Evolutionary conservation across 1,140 invertebrate genomes (phyloP), one percentile per base, ranked within the genome.

Genomic region (Whitmania pigra): DNA sequence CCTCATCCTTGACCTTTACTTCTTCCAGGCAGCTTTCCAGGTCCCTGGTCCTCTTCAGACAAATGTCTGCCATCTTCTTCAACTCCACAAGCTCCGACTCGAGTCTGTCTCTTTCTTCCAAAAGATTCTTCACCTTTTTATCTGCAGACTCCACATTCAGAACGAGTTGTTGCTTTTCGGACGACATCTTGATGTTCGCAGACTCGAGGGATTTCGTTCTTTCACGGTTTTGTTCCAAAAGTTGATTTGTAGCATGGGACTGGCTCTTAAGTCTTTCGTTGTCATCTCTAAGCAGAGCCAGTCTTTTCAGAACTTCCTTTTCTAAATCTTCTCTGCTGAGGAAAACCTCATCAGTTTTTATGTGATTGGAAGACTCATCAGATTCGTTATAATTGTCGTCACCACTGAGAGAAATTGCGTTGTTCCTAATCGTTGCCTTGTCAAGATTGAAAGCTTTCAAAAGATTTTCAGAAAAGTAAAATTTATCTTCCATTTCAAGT

Each of bases 41-140:
- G 6, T 25, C 29, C 18, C 18, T 63, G 22, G 57, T 25, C 43
- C 22, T 63, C 29, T 63, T 31, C 22, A 63, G 22, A 13, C 22
- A 25, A 25, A 25, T 63, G 22, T 22, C 22, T 63, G 22, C 57
- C 57, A 63, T 63, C 22, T 25, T 63, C 18, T 63, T 63, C 11
- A 63, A 25, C 11, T 63, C 57, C 29, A 25, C 57, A 18, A 22
- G 22, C 6, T 22, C 29, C 9, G 57, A 63, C 11, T 63, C 29
- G 22, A 63, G 57, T 20, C 18, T 63, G 57, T 63, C 29, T 63
- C 57, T 63, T 25, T 63, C 57, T 63, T 63, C 57, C 57, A 22
- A 15, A 25, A 63, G 57, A 13, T 22, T 63, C 29, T 63, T 63
- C 18, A 63, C 22, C 11, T 63, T 31, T 15, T 63, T 63, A 0